Base-by-base conservation (phyloP, 2,113 vertebrate genomes). In the Carassius gibelio region DNA sequence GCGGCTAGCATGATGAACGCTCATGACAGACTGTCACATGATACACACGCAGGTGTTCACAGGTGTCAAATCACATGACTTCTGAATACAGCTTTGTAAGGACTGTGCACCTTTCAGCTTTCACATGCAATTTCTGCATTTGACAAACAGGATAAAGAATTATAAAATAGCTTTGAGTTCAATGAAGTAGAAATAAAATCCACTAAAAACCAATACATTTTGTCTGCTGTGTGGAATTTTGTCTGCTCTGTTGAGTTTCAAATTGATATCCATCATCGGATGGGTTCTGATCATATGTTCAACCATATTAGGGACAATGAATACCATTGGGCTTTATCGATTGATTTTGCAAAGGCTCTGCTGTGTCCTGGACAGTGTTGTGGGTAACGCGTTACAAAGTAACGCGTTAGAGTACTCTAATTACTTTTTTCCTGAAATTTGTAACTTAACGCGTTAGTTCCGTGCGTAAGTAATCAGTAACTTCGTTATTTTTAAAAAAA, bases 301-400 rank as follows among this genome's bases (percentile, higher is more conserved):
- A 62, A 42, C 38, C 17, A 3, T 2, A 6, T 21, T 82, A 21
- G 4, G n/a, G 34, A 1, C 13, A 14, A 0, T 30, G 0, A 78
- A 68, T 19, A 0, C 2, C 5, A 5, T 42, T 45, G n/a, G 14
- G 3, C 3, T 77, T 26, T 85, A 42, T 13, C 82, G 21, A 3
- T n/a, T 88, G 34, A 0, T 87, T 30, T 68, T 85, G 11, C 83
- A 83, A 82, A 74, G 66, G 87, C 80, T 34, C 61, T 88, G 23
- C 36, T 26, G 64, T 57, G 21, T 5, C 64, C 80, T 64, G 55
- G 84, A 23, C 87, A n/a, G n/a, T n/a, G n/a, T n/a, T n/a, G n/a
- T n/a, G n/a, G n/a, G n/a, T n/a, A n/a, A n/a, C n/a, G n/a, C n/a
- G n/a, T n/a, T n/a, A n/a, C n/a, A n/a, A n/a, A n/a, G n/a, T n/a